Evolutionary conservation across 2,797 vertebrate species (phyloP), one percentile per base, ranked within the genome.

Genomic region (Echiichthys vipera): DNA sequence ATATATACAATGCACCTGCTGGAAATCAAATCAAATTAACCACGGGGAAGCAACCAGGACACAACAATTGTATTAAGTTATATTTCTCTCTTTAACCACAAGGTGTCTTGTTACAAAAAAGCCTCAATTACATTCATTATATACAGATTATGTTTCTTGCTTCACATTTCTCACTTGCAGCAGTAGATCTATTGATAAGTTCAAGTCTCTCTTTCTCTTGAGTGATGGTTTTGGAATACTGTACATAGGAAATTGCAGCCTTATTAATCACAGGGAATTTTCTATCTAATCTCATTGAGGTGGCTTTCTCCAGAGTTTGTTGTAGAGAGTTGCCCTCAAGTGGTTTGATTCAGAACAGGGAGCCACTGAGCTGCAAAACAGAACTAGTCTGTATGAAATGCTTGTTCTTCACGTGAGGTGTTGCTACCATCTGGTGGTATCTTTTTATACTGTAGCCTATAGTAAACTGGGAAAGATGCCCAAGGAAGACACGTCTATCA

Each of bases 371-470:
- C 22, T 34, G 20, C 29, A 51, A 65, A 70, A 29, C 7, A 34
- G 3, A 15, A n/a, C 2, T 4, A 18, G 13, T 30, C 0, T 11
- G 2, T 1, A 7, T 13, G 8, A 27, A 24, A 8, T 14, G 2
- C 6, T 24, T 40, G 15, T 6, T 59, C 22, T 22, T 36, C 22
- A 53, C 2, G 5, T 61, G 15, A 54, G 29, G 58, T 42, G 87
- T 62, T 85, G 77, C 78, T 87, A 77, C 71, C 86, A 85, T 71
- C 91, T 87, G 9, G 47, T 73, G 81, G 85, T 61, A 4, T 39
- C 0, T 36, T 58, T 43, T 36, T 14, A 25, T 17, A 47, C 22
- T 63, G 15, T 7, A 18, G 7, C 9, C 14, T 43, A 20, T 27
- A 2, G 15, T 30, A 5, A 30, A 30, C n/a, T n/a, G n/a, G n/a